phyloP scores from a whole-genome alignment of 2,797 vertebrate genomes.

The Myiotriccus ornatus region DNA sequence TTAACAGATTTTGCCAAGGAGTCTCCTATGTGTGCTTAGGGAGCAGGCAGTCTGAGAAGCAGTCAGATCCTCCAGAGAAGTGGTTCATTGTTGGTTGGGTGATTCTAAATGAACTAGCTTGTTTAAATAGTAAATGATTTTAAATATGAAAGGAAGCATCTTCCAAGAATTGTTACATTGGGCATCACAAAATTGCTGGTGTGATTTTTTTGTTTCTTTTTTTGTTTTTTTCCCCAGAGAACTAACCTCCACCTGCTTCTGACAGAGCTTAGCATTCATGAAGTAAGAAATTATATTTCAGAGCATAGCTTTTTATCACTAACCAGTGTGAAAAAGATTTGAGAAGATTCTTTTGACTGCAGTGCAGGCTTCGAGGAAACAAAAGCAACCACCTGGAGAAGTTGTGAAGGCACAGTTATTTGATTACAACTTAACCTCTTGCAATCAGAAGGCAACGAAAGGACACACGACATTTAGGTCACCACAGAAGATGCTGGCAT shows the following conservation, averaged over 20 bases:
- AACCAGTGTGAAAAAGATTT: slow-evolving; percentile 49
- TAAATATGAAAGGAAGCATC: slow-evolving; percentile 56
- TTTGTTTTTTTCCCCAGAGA: background rate
- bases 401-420: background rate
- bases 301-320: slow-evolving; percentile 35
- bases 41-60: slow-evolving; percentile 39
- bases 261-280: slow-evolving; percentile 59
- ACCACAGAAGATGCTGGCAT: background rate
- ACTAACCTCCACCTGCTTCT: slow-evolving; percentile 64
- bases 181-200: slow-evolving; percentile 49
- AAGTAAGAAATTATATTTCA: slow-evolving; percentile 62
- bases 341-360: slow-evolving; percentile 31
- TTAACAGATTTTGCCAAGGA: slow-evolving; percentile 57
- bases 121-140: slow-evolving; percentile 66
- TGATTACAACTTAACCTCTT: slow-evolving; percentile 38
- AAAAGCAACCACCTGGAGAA: background rate
- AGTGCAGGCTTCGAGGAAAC: background rate
- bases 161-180: slow-evolving; percentile 42
- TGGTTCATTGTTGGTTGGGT: background rate
- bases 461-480: background rate
- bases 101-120: slow-evolving; percentile 42
- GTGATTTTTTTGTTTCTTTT: fast-evolving
- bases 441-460: slow-evolving; percentile 23
- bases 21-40: slow-evolving; percentile 28
- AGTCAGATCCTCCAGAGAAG: slow-evolving; percentile 47